Evolutionary conservation across 2,113 vertebrate species (phyloP).

Genomic region (Tachysurus fulvidraco): DNA sequence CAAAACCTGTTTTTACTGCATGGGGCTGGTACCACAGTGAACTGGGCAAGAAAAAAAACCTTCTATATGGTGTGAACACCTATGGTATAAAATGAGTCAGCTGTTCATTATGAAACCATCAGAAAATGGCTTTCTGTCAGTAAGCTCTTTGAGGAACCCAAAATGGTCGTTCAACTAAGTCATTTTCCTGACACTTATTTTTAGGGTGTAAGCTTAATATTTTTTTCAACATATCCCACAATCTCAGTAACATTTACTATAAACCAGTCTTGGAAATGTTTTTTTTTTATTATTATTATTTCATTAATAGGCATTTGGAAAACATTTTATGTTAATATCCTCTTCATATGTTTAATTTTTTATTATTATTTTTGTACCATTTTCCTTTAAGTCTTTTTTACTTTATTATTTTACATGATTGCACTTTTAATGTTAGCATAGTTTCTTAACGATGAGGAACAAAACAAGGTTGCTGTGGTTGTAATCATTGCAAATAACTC

Average conservation of each 20-base stretch:
- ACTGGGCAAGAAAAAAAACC: not conserved
- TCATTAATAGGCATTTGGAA: not conserved
- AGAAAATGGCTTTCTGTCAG: not conserved
- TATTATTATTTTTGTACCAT: not conserved
- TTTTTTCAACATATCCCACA: not conserved
- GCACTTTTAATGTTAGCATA: not conserved
- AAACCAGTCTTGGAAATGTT: not conserved
- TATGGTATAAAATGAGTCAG: not conserved
- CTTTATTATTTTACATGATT: not conserved
- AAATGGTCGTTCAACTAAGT: not conserved
- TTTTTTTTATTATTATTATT: not conserved
- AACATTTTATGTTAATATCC: not conserved
- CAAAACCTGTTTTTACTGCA: not conserved
- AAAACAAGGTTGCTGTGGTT: constrained; percentile 7
- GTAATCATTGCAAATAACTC: constrained; percentile 19
- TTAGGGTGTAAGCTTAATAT: not conserved
- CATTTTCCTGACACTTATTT: not conserved
- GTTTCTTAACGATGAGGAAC: not conserved
- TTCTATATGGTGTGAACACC: not conserved
- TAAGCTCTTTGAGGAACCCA: not conserved
- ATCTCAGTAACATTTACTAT: not conserved
- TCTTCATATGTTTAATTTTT: not conserved
- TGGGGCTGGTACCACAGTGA: not conserved
- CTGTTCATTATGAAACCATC: not conserved
- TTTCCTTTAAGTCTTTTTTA: not conserved